Percentiles rank a stretch among this genome's conserved stretches.
Conservation (phyloP, 2,113 vertebrate genomes). For the Rhea pennata region DNA sequence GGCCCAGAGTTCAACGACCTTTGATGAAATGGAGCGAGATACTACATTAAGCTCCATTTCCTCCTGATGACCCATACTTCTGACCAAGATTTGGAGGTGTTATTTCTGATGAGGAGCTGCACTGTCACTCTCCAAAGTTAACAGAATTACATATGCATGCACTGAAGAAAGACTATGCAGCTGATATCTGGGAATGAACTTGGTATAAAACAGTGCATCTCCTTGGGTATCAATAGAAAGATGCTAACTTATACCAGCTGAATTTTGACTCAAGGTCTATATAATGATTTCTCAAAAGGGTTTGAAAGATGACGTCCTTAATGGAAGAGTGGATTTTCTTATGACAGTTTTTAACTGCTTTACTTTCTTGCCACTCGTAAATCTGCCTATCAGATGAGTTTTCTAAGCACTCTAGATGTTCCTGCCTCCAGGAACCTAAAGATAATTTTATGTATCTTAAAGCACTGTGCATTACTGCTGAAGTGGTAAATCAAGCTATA, state of each 20-base stretch:
- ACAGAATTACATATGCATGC: not conserved
- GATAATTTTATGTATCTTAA: conserved; percentile 4
- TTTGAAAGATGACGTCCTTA: conserved; percentile 5
- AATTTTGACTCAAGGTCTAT: not conserved
- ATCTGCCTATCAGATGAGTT: not conserved
- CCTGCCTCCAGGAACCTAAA: not conserved
- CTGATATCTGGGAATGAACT: not conserved
- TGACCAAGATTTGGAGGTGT: not conserved
- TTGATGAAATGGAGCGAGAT: not conserved
- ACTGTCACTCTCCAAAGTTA: not conserved
- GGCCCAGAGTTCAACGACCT: not conserved
- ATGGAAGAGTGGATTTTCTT: not conserved
- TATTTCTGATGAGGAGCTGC: not conserved
- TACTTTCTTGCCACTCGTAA: not conserved
- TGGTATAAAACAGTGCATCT: not conserved
- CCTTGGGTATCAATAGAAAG: not conserved
- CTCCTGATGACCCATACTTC: not conserved
- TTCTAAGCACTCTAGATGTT: conserved; percentile 1
- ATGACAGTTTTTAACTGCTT: not conserved
- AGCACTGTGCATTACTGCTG: not conserved
- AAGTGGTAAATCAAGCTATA: conserved; percentile 22
- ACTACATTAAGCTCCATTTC: not conserved
- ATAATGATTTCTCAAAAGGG: not conserved
- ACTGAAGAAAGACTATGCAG: not conserved
- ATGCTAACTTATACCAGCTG: not conserved